A percentile compares a stretch with the other conserved stretches of the same genome.
These are phyloP conservation scores for Callosobruchus maculatus DNA, from an alignment of 2,888 invertebrate species.

Conservation along the genomic window DNA sequence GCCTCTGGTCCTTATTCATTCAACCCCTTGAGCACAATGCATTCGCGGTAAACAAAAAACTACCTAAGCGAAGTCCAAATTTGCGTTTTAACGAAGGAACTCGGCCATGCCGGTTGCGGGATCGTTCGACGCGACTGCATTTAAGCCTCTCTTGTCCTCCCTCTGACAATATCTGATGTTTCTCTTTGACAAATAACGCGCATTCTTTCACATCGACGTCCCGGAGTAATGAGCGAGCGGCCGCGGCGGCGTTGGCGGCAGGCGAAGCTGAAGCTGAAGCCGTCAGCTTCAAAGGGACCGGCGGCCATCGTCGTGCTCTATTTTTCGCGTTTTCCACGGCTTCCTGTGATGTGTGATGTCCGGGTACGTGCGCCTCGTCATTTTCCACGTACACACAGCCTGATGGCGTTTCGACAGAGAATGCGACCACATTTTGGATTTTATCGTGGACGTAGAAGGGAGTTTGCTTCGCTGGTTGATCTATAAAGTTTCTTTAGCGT, in stretches of 20 bases:
- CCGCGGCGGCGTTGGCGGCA: too few species aligned
- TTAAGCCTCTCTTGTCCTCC: background rate
- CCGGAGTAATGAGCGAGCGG: background rate
- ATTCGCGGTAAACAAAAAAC: background rate
- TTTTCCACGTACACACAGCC: background rate
- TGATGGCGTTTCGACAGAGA: background rate
- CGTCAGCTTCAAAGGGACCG: background rate
- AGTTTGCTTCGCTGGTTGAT: too few species aligned
- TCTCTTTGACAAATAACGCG: background rate
- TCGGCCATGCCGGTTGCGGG: background rate
- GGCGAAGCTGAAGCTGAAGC: background rate
- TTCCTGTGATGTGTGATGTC: background rate
- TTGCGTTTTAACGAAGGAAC: background rate
- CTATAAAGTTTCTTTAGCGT: too few species aligned
- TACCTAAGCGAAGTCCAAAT: background rate
- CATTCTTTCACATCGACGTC: background rate
- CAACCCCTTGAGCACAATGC: too few species aligned
- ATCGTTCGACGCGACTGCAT: background rate
- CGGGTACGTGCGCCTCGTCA: background rate
- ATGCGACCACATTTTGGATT: too few species aligned
- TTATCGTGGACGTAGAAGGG: too few species aligned
- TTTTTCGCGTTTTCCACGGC: background rate
- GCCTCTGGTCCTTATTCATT: too few species aligned
- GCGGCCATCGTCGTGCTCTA: background rate
- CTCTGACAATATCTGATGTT: background rate